Evolutionary conservation across 2,113 vertebrate species (phyloP).

Genomic region (Aptenodytes patagonicus): DNA sequence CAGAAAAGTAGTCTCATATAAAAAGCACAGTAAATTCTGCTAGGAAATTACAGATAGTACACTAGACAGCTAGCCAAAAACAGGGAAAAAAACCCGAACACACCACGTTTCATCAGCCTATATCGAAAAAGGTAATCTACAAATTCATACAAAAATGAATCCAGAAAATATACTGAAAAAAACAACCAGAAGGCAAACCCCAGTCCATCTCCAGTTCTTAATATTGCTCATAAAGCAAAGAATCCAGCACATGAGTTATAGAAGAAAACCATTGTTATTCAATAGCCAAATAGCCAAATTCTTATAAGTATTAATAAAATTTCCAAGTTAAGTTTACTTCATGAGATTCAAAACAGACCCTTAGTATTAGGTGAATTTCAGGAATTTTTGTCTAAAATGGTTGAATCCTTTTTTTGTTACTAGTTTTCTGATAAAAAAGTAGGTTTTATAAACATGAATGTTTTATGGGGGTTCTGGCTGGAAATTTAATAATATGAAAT

Average conservation of each 20-base stretch:
- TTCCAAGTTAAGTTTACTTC: background rate
- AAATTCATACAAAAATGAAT: background rate
- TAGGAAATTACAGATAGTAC: background rate
- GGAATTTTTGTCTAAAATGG: background rate
- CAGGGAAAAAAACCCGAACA: accelerated
- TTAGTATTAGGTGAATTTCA: background rate
- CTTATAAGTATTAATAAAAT: background rate
- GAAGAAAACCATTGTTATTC: background rate
- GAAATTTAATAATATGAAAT: background rate
- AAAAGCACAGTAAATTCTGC: background rate
- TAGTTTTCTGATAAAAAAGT: background rate
- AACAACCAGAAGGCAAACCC: background rate
- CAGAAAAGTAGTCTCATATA: background rate
- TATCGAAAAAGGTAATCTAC: background rate
- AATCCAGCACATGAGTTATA: background rate
- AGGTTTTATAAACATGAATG: background rate
- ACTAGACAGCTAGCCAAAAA: background rate
- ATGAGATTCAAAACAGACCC: background rate
- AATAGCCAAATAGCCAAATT: background rate
- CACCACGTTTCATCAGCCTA: background rate
- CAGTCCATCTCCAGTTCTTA: background rate
- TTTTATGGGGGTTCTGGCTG: background rate
- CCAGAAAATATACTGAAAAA: background rate
- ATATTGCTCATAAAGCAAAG: background rate
- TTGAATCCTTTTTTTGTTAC: background rate